Percentiles rank a stretch among this genome's conserved stretches.
phyloP scores from a whole-genome alignment of 2,797 vertebrate genomes.

The Aeoliscus strigatus region DNA sequence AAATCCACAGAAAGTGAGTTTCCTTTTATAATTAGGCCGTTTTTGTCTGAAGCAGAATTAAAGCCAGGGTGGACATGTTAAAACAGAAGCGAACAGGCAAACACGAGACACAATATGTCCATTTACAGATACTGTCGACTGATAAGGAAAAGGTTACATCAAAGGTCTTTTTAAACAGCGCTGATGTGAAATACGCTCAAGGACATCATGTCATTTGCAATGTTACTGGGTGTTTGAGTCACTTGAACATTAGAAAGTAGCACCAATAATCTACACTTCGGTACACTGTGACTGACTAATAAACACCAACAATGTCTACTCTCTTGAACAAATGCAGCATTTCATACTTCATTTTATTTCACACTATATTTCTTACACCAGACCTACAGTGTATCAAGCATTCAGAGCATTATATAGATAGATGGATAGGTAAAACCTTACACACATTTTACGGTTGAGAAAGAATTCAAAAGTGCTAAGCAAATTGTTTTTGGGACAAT shows the following conservation, averaged over 20 bases:
- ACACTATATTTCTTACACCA: background rate
- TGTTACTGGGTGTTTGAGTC: conserved; percentile 32
- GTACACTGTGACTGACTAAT: no score
- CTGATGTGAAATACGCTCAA: conserved; percentile 48
- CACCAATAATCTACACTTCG: no score
- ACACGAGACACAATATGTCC: no score
- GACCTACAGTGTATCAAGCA: conserved; percentile 13
- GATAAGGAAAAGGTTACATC: no score
- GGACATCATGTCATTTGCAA: conserved; percentile 38
- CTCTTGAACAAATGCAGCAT: background rate
- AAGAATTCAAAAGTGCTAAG: conserved; percentile 54
- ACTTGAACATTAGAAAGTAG: conserved; percentile 18
- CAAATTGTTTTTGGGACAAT: conserved; percentile 72
- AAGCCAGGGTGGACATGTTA: no score
- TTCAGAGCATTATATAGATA: conserved; percentile 17
- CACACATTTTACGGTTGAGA: conserved; percentile 53
- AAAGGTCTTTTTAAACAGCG: no score
- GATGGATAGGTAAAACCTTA: conserved; percentile 34
- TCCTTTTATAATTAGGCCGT: no score
- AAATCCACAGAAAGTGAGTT: no score
- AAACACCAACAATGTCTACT: no score
- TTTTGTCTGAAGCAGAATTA: no score
- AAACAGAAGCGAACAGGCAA: no score
- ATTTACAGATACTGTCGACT: no score
- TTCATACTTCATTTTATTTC: background rate